Percentiles rank a stretch among this genome's conserved stretches.
Evolutionary conservation across 2,888 invertebrate genomes (phyloP).

Genomic region (Ephialtes manifestator): DNA sequence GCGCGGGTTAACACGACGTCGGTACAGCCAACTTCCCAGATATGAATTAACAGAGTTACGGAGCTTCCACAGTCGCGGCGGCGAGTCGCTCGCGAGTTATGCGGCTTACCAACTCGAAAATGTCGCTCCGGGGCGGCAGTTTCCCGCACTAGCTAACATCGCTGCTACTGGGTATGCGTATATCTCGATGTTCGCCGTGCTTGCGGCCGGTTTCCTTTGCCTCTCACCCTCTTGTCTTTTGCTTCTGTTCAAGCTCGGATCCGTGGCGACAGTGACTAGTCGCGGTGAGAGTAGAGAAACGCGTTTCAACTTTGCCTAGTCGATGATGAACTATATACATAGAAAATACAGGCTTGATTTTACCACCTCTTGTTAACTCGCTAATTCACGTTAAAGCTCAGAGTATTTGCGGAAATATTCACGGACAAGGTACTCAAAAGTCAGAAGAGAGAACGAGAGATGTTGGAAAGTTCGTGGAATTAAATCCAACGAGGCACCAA

Average conservation of each 20-base stretch:
- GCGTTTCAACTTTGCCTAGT: conserved; percentile 6
- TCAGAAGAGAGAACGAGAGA: neutral
- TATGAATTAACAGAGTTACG: conserved; percentile 86
- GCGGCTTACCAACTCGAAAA: conserved; percentile 83
- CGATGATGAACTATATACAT: neutral
- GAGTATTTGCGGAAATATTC: neutral
- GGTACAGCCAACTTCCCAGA: conserved; percentile 82
- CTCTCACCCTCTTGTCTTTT: conserved; percentile 26
- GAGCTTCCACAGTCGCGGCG: conserved; percentile 71
- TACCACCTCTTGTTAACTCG: neutral
- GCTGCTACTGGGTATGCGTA: neutral
- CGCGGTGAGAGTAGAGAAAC: conserved; percentile 15
- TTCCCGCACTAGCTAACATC: neutral
- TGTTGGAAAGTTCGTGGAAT: conserved; percentile 3
- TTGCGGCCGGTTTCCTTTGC: conserved; percentile 1
- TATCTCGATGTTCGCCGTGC: neutral
- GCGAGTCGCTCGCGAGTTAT: conserved; percentile 76
- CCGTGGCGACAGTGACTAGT: conserved; percentile 62
- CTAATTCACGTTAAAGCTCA: neutral
- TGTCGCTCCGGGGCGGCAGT: conserved; percentile 75
- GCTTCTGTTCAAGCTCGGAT: conserved; percentile 39
- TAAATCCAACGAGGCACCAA: conserved; percentile 34
- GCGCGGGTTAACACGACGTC: conserved; percentile 52
- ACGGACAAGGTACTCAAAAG: neutral
- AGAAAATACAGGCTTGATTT: neutral